Conservation (phyloP, 2,888 invertebrate genomes). For the Mythimna impura region DNA sequence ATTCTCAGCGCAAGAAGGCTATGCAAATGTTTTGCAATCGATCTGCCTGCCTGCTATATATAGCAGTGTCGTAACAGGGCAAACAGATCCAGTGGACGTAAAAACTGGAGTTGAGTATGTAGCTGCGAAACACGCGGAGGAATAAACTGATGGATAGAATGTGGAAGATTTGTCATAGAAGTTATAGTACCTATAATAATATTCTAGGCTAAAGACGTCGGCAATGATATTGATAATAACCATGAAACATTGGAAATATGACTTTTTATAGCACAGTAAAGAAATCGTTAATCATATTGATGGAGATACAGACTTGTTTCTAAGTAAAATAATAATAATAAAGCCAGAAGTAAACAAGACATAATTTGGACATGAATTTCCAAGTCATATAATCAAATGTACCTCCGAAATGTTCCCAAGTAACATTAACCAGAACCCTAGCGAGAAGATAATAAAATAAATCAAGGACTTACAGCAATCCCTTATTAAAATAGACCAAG, state of each 20-base stretch:
- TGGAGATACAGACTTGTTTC: background rate
- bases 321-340: background rate
- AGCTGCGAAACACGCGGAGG: slow-evolving; percentile 8
- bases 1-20: slow-evolving; percentile 37
- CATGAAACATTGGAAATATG: background rate
- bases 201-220: background rate
- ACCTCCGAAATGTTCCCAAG: background rate
- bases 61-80: slow-evolving; percentile 51
- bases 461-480: slow-evolving; percentile 19
- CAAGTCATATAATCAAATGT: background rate
- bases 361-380: background rate
- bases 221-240: background rate
- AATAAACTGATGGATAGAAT: background rate
- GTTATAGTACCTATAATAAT: background rate
- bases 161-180: background rate
- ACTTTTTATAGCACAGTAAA: background rate
- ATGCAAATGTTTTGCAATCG: slow-evolving; percentile 59
- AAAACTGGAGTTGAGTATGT: slow-evolving; percentile 40
- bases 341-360: background rate
- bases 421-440: slow-evolving; percentile 10
- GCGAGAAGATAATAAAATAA: slow-evolving; percentile 8
- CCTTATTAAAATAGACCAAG: slow-evolving; percentile 32
- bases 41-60: slow-evolving; percentile 57
- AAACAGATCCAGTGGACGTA: slow-evolving; percentile 46
- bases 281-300: background rate